A percentile compares a stretch with the other conserved stretches of the same genome.
Evolutionary conservation across 2,888 invertebrate species (phyloP).

Genomic region (Metacarcinus magister): DNA sequence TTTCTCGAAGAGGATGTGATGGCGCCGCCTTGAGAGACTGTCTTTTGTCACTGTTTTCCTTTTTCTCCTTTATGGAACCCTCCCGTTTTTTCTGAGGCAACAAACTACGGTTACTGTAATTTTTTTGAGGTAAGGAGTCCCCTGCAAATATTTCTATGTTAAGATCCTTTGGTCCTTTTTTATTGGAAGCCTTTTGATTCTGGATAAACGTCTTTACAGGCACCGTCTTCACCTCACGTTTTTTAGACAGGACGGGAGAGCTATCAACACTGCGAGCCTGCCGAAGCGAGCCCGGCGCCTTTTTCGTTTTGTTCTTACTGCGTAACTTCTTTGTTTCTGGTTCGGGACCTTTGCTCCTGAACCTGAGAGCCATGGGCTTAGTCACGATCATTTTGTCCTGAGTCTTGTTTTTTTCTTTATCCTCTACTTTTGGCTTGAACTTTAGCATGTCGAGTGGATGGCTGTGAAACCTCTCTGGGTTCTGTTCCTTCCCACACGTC

Average conservation of each 20-base stretch:
- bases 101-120: slow-evolving; percentile 17
- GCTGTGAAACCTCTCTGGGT: slow-evolving; percentile 89
- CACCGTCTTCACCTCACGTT: background rate
- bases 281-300: background rate
- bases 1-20: slow-evolving; percentile 68
- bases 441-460: slow-evolving; percentile 85
- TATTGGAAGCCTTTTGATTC: slow-evolving; percentile 76
- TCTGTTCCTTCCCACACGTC: slow-evolving; percentile 88
- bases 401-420: slow-evolving; percentile 84
- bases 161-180: slow-evolving; percentile 65
- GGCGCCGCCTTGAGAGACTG: background rate
- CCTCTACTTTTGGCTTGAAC: slow-evolving; percentile 77
- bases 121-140: background rate
- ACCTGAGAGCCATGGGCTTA: slow-evolving; percentile 81
- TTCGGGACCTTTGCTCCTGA: slow-evolving; percentile 74
- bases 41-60: slow-evolving; percentile 52
- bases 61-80: background rate
- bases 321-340: slow-evolving; percentile 67
- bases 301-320: slow-evolving; percentile 65
- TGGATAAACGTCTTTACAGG: slow-evolving; percentile 71
- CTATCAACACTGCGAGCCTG: slow-evolving; percentile 59
- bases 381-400: slow-evolving; percentile 78
- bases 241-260: slow-evolving; percentile 63
- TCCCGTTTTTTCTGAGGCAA: slow-evolving; percentile 38
- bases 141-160: slow-evolving; percentile 73